A percentile compares a stretch with the other conserved stretches of the same genome.
Conservation (phyloP, 2,888 invertebrate genomes). For the Ypsolopha scabrella region DNA sequence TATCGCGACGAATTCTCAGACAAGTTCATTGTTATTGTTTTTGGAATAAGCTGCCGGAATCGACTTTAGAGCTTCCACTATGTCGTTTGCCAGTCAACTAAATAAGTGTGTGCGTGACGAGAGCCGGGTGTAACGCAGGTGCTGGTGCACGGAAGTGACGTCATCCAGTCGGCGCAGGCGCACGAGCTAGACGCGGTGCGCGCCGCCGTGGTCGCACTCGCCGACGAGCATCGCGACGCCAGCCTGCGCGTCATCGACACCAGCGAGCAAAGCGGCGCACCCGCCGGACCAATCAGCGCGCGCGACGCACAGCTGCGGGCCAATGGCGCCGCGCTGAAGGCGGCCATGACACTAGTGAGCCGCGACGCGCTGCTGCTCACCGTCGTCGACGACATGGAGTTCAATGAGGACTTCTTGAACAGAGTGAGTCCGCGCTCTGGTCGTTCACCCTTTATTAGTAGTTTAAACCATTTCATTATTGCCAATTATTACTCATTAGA, state of each 20-base stretch:
- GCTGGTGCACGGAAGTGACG: slow-evolving; percentile 11
- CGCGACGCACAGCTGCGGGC: slow-evolving; percentile 30
- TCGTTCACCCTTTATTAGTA: too few relatives aligned
- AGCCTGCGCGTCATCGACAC: slow-evolving; percentile 8
- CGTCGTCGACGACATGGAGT: slow-evolving; percentile 75
- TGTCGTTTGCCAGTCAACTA: too few relatives aligned
- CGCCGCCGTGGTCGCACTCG: slow-evolving; percentile 12
- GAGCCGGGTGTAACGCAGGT: too few relatives aligned
- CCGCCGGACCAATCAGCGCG: slow-evolving; percentile 17
- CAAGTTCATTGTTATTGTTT: too few relatives aligned
- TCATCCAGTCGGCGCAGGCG: slow-evolving; percentile 7
- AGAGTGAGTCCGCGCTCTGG: slow-evolving; percentile 64
- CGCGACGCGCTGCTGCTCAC: slow-evolving; percentile 80
- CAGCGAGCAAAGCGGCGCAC: slow-evolving; percentile 1
- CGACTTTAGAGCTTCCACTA: too few relatives aligned
- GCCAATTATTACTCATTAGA: too few relatives aligned
- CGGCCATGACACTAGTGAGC: slow-evolving; percentile 77
- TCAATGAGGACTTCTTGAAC: slow-evolving; percentile 89
- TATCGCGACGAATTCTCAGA: too few relatives aligned
- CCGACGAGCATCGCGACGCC: slow-evolving; percentile 13
- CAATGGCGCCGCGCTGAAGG: slow-evolving; percentile 69
- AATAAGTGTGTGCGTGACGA: too few relatives aligned
- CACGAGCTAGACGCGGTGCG: slow-evolving; percentile 9
- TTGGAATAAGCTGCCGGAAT: too few relatives aligned
- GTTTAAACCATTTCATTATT: too few relatives aligned